A percentile compares a stretch with the other conserved stretches of the same genome.
phyloP scores from a whole-genome alignment of 92 coral and sea anemone genomes.

The Bergia sp. region DNA sequence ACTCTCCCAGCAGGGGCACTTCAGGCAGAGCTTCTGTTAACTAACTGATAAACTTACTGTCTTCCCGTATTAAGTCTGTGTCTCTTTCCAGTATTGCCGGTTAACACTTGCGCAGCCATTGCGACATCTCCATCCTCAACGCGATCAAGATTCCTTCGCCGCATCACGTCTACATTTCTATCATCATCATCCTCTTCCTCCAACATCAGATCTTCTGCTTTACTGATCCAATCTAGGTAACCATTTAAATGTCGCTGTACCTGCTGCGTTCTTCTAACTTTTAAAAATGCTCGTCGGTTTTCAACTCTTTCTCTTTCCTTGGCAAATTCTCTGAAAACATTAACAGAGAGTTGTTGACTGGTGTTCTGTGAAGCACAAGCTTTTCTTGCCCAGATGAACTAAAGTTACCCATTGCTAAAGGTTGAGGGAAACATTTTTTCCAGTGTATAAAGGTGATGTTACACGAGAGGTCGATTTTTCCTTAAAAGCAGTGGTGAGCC shows the following conservation, averaged over 20 bases:
- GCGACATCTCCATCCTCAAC: slow-evolving; percentile 98
- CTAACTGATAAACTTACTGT: slow-evolving; percentile 64
- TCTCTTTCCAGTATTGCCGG: slow-evolving; percentile 90
- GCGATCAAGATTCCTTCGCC: slow-evolving; percentile 79
- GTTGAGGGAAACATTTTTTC: too few species aligned
- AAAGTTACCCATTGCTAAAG: too few species aligned
- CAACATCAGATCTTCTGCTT: slow-evolving; percentile 97
- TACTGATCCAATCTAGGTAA: slow-evolving; percentile 96
- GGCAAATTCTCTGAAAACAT: slow-evolving; percentile 87
- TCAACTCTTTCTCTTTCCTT: slow-evolving; percentile 99
- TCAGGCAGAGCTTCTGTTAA: too few species aligned
- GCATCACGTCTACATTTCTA: slow-evolving; percentile 74
- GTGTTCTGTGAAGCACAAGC: background rate
- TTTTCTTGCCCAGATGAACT: background rate
- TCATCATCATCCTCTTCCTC: slow-evolving; percentile 93
- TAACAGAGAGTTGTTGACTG: background rate
- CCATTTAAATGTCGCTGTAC: slow-evolving; percentile 96
- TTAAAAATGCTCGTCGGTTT: slow-evolving; percentile 94
- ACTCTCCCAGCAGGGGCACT: too few species aligned
- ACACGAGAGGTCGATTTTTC: too few species aligned
- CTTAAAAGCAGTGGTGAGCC: too few species aligned
- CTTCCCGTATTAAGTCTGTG: slow-evolving; percentile 92
- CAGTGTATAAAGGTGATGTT: too few species aligned
- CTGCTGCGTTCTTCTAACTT: slow-evolving; percentile 97
- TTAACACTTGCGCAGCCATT: slow-evolving; percentile 94